Conservation (phyloP, 2,888 invertebrate genomes). For the Dynastes grantii region DNA sequence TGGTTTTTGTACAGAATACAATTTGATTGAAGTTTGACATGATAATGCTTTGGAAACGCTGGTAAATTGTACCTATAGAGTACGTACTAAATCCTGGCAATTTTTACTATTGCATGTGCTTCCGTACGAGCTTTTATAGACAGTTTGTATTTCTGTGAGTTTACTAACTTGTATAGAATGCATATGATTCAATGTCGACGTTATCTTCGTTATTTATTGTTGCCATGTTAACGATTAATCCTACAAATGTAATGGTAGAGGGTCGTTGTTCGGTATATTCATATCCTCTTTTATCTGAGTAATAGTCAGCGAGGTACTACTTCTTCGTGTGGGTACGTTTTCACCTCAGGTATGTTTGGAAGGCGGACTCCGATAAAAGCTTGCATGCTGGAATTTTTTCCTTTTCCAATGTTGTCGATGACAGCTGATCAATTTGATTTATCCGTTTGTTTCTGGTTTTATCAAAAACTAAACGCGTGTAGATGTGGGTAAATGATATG, state of each 20-base stretch:
- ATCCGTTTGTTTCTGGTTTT: neutral
- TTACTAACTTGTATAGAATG: constrained; percentile 25
- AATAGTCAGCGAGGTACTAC: neutral
- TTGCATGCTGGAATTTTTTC: constrained; percentile 10
- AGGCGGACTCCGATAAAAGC: constrained; percentile 26
- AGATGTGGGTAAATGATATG: neutral
- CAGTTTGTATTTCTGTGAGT: constrained; percentile 15
- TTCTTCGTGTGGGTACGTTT: constrained; percentile 23
- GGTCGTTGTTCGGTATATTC: neutral
- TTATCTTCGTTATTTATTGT: constrained; percentile 46
- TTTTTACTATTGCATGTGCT: too few relatives aligned
- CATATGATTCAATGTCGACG: constrained; percentile 42
- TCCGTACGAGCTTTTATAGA: neutral
- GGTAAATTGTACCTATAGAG: too few relatives aligned
- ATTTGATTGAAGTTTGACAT: too few relatives aligned
- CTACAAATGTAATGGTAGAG: constrained; percentile 13
- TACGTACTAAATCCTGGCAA: too few relatives aligned
- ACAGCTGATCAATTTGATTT: constrained; percentile 15
- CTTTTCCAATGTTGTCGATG: neutral
- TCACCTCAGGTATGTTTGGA: constrained; percentile 28
- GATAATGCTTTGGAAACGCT: too few relatives aligned
- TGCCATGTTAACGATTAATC: constrained; percentile 17
- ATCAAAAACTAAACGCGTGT: neutral
- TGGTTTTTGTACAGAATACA: too few relatives aligned
- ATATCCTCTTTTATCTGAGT: constrained; percentile 8